phyloP scores from a whole-genome alignment of 2,113 vertebrate genomes.

The Vidua chalybeata region DNA sequence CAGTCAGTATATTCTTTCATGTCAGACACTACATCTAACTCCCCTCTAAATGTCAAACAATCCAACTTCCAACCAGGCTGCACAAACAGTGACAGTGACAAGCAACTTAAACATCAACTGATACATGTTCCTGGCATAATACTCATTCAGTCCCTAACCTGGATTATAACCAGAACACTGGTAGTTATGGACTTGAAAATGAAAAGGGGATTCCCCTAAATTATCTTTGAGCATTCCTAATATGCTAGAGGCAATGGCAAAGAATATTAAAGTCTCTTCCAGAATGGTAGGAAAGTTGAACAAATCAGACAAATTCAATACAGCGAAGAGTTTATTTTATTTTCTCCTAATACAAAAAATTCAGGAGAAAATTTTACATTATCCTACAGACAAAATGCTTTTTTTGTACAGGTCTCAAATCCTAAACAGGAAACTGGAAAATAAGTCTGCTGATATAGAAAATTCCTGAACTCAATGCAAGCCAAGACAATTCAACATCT shows the following conservation, averaged over 20 bases:
- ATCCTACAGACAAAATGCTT: not conserved
- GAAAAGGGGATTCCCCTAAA: not conserved
- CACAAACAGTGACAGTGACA: not conserved
- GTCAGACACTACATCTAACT: not conserved
- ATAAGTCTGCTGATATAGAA: not conserved
- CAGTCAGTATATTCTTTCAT: not conserved
- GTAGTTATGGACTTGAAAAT: not conserved
- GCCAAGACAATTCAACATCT: constrained; percentile 12
- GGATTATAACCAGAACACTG: not conserved
- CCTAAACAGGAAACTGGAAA: not conserved
- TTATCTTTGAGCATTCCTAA: not conserved
- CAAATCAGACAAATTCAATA: not conserved
- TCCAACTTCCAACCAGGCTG: not conserved
- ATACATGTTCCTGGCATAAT: not conserved
- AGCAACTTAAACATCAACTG: not conserved
- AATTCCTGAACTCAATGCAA: not conserved
- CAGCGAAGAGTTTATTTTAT: not conserved
- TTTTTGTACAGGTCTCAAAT: not conserved
- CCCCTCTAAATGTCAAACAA: not conserved
- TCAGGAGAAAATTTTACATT: not conserved
- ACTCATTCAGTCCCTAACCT: not conserved
- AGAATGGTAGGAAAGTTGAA: not conserved
- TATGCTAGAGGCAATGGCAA: not conserved
- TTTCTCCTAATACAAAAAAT: not conserved
- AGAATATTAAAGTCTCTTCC: not conserved